phyloP scores from a whole-genome alignment of 2,113 vertebrate genomes.

The Cyrtonyx montezumae region DNA sequence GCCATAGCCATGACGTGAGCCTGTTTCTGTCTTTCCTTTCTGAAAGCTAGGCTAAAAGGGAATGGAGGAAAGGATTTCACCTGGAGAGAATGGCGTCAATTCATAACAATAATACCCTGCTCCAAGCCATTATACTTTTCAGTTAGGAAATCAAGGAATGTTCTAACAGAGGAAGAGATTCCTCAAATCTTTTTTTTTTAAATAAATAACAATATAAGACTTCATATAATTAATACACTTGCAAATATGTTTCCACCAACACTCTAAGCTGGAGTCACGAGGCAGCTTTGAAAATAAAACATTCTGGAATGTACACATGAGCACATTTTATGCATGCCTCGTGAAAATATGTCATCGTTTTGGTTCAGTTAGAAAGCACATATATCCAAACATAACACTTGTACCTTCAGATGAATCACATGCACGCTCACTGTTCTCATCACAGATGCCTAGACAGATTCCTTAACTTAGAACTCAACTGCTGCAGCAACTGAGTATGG shows the following conservation, averaged over 20 bases:
- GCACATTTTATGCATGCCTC: not conserved
- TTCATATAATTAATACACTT: not conserved
- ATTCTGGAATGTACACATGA: fast-evolving
- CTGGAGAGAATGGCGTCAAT: not conserved
- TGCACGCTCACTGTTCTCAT: not conserved
- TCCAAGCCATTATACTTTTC: not conserved
- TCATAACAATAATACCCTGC: not conserved
- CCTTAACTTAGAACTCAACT: not conserved
- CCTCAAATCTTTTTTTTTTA: not conserved
- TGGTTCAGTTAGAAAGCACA: not conserved
- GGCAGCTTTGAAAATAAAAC: not conserved
- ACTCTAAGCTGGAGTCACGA: not conserved
- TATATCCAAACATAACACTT: not conserved
- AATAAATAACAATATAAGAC: not conserved
- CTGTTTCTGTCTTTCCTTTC: not conserved
- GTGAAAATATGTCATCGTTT: not conserved
- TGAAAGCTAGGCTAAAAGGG: not conserved
- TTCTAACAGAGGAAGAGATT: not conserved
- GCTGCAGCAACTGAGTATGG: not conserved
- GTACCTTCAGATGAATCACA: not conserved
- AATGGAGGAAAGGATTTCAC: not conserved
- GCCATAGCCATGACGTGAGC: not conserved
- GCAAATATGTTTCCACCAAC: not conserved
- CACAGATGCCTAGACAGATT: not conserved
- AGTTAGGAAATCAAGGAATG: not conserved